Base-by-base conservation (phyloP, 1,140 invertebrate genomes). In the Hylaeus volcanicus region DNA sequence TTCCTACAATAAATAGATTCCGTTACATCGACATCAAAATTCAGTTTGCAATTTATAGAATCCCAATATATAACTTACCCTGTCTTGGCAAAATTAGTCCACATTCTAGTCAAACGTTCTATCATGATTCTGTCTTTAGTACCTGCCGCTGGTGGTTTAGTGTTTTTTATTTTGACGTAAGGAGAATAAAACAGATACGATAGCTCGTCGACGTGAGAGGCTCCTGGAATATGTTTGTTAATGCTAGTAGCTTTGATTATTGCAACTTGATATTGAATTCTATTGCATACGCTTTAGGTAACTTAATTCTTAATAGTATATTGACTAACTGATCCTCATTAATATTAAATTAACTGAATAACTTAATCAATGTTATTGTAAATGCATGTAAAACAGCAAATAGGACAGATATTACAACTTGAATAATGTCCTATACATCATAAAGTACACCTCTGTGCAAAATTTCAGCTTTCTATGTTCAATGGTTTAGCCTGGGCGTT, bases 181-280 rank as follows among this genome's bases (percentile, higher is more conserved):
- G 76, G 43, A 80, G 41, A 12, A 51, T 86, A 68, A 58, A 92
- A 90, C 37, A 92, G 60, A 43, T 87, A 92, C 15, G 69, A 45
- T 12, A 89, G 3, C 5, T 92, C 92, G 45, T 92, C 91, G 0
- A 61, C 80, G 58, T 92, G 91, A 15, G 71, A 71, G 0, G 84
- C 79, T 65, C 91, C 91, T 92, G 74, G 66, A 71, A 58, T 55
- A 9, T 51, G 8, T 51, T 11, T 51, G 9, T 1, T 51, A 11
- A 51, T 6, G 9, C 9, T 37, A 63, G 45, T 5, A 8, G 2
- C 45, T 48, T 26, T 26, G 26, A 26, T 26, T 26, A 26, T 26
- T 26, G 26, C 26, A 26, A 26, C 26, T 26, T 26, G 26, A 26
- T 26, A 26, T 26, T 26, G 26, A 26, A 26, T 26, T 26, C 26